Conservation (phyloP, 2,113 vertebrate genomes). For the Hystrix cristata region DNA sequence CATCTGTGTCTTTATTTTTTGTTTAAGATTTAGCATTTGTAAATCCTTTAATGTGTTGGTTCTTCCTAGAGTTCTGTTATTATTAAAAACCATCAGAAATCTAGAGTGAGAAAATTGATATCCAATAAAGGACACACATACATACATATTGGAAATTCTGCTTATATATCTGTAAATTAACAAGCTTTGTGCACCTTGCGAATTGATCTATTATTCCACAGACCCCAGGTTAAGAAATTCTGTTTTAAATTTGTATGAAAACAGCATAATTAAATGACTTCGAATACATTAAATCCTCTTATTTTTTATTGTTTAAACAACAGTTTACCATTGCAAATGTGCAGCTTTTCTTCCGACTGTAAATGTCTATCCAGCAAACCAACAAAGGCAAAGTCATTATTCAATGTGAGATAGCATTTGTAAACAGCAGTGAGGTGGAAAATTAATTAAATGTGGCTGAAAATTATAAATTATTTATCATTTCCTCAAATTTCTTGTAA, state of each 20-base stretch:
- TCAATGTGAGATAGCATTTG: slow-evolving; percentile 65
- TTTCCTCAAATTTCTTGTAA: slow-evolving; percentile 52
- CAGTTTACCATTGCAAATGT: not conserved
- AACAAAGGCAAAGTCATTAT: slow-evolving; percentile 58
- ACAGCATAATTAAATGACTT: not conserved
- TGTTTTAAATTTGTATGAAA: slow-evolving; percentile 49
- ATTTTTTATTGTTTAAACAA: slow-evolving; percentile 33
- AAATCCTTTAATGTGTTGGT: not conserved
- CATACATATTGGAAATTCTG: not conserved
- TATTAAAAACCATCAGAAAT: not conserved
- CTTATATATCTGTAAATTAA: not conserved
- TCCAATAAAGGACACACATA: not conserved
- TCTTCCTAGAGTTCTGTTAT: not conserved
- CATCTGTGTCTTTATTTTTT: not conserved
- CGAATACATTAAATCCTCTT: not conserved
- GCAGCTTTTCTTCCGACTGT: not conserved
- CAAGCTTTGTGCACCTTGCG: not conserved
- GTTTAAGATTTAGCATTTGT: not conserved
- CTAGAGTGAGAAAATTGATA: not conserved
- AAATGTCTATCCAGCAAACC: slow-evolving; percentile 45
- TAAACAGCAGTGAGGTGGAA: slow-evolving; percentile 72
- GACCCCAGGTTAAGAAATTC: not conserved
- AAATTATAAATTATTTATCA: slow-evolving; percentile 73
- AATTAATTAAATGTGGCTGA: slow-evolving; percentile 80
- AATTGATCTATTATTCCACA: not conserved